Evolutionary conservation across 2,888 invertebrate genomes (phyloP), one percentile per base, ranked within the genome.

Genomic region (Branchipolynoe longqiensis): DNA sequence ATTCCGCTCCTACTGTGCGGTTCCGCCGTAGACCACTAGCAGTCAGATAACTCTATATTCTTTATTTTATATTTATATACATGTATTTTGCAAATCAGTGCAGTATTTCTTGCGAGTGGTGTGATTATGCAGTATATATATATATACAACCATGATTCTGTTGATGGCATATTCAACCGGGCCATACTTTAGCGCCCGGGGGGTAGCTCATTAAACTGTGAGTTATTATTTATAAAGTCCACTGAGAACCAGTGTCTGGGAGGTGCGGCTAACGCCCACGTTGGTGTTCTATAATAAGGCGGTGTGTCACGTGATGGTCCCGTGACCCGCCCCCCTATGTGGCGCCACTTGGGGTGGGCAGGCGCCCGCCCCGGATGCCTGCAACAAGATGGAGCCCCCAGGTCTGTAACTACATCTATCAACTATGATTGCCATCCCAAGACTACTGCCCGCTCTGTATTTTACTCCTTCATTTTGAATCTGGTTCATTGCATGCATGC

Each of bases 341-440:
- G 69, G 69, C 25, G 69, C 69, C 38, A 18, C 38, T 14, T 36
- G 69, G n/a, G 36, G 69, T 33, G 69, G 33, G 33, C 22, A 69
- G 69, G 69, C 69, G 38, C n/a, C n/a, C n/a, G n/a, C 69, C 69
- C 38, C 33, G 69, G 69, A 69, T 25, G 36, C 38, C 33, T 33
- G 69, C 69, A 38, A 69, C 69, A 18, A 69, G 69, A 33, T 69
- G 69, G 38, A 69, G 33, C 69, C 36, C 58, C 69, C 69, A 69
- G 69, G 69, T 69, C 69, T 69, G 69, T 69, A 69, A 69, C 69
- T 18, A 69, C 69, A 69, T 69, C 69, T 69, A 1, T 69, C 69
- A 69, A 69, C 33, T 69, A 69, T 69, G 69, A 69, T 69, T 69
- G 69, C 69, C 33, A 69, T n/a, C 69, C 69, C 69, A 69, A 36